Base-by-base conservation (phyloP, 2,113 vertebrate species). In the Chloebia gouldiae region DNA sequence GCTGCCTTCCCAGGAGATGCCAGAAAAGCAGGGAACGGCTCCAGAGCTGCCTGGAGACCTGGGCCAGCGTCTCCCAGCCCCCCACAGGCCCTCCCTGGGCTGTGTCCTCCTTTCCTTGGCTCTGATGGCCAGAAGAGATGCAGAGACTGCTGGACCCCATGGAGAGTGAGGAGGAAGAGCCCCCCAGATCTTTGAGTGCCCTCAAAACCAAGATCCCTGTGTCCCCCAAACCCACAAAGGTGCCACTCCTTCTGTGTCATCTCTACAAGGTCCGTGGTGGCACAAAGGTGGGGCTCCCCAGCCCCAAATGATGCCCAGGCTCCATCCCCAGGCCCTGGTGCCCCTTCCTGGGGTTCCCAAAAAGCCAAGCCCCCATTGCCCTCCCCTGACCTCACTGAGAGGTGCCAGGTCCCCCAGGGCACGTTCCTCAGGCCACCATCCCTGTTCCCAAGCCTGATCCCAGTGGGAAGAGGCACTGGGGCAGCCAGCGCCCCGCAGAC, bases 231-330 rank as follows among this genome's bases (percentile, higher is more conserved):
- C 13, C 18, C 69, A 13, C 39, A 1, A 1, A 45, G 31, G n/a
- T 12, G 53, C 45, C 35, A 9, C 45, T 2, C 9, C 35, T 59
- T 6, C 68, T 7, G 15, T 7, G 5, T 8, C 33, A 1, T 11
- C 49, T 19, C 71, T 2, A 3, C 28, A 6, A 22, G 14, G 10
- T 0, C 73, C 66, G 2, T 0, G 1, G 47, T 8, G 6, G 87
- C 3, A 7, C 7, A 0, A 0, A n/a, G 37, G 51, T 0, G 11
- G 37, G 25, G 11, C 1, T 72, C 24, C 42, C 44, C 19, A 2
- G 30, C n/a, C 86, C 47, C 8, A 4, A 50, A 28, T 2, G 1
- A 15, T 39, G 57, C 39, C n/a, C 57, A 33, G 33, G 64, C 22
- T 57, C 73, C 11, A 1, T 30, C 35, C n/a, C 16, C 4, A 3